These are phyloP conservation scores for Crocallis elinguaria DNA, from an alignment of 2,888 invertebrate species.

Conservation along the genomic window DNA sequence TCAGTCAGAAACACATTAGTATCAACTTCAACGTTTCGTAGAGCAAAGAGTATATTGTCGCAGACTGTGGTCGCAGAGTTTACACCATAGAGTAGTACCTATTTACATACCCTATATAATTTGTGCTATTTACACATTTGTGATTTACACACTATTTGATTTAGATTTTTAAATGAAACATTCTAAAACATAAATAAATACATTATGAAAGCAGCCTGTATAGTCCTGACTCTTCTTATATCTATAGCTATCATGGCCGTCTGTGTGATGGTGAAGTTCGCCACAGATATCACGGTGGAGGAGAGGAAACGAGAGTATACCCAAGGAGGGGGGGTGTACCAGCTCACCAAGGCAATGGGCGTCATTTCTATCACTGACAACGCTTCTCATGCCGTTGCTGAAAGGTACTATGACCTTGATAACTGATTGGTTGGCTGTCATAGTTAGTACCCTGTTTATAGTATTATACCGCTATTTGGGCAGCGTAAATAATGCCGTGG, in stretches of 20 bases:
- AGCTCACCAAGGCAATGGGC: constrained; percentile 56
- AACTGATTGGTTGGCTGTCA: background rate
- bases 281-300: constrained; percentile 68
- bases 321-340: constrained; percentile 44
- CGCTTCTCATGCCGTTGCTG: constrained; percentile 35
- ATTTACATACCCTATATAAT: no score
- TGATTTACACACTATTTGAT: no score
- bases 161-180: background rate
- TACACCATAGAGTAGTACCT: no score
- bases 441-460: no score
- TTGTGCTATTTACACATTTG: no score
- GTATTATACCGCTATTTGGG: no score
- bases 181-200: background rate
- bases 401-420: background rate
- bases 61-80: no score
- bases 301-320: constrained; percentile 55
- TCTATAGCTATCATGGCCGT: constrained; percentile 68
- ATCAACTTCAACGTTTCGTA: no score
- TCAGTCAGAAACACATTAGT: no score
- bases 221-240: constrained; percentile 61
- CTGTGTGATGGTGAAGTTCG: constrained; percentile 76
- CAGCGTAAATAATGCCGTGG: no score
- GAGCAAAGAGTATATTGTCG: no score
- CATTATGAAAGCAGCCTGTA: constrained; percentile 71
- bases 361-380: constrained; percentile 59